A percentile compares a stretch with the other conserved stretches of the same genome.
phyloP scores from a whole-genome alignment of 1,140 invertebrate genomes.

The Ostrea edulis region DNA sequence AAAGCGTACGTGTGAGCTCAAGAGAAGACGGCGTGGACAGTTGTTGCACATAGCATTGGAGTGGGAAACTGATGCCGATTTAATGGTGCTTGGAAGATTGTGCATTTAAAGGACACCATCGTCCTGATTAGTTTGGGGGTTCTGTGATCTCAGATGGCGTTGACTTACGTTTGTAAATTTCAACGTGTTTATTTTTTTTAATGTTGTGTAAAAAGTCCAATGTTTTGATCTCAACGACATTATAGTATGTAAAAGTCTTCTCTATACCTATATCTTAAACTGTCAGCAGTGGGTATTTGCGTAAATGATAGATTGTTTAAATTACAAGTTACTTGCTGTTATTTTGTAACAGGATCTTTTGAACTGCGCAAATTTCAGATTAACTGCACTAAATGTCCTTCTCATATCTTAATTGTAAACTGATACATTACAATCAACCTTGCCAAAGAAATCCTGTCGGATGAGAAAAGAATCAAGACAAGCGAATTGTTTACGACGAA shows the following conservation, averaged over 20 bases:
- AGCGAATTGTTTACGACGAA: background rate
- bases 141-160: conserved; percentile 22
- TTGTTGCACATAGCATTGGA: background rate
- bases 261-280: background rate
- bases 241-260: background rate
- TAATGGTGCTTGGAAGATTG: conserved; percentile 15
- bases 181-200: background rate
- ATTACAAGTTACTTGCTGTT: background rate
- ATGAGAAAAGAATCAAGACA: conserved; percentile 9
- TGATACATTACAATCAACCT: background rate
- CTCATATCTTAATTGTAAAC: background rate
- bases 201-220: conserved; percentile 31
- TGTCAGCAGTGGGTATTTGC: background rate
- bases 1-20: background rate
- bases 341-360: background rate
- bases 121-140: conserved; percentile 4
- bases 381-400: background rate
- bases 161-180: background rate
- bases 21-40: background rate
- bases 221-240: conserved; percentile 28
- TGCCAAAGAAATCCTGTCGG: conserved; percentile 17
- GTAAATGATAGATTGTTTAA: background rate
- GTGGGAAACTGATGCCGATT: background rate
- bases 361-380: background rate
- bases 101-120: background rate